A percentile compares a stretch with the other conserved stretches of the same genome.
Conservation (phyloP, 2,797 vertebrate species). For the Mergus octosetaceus region DNA sequence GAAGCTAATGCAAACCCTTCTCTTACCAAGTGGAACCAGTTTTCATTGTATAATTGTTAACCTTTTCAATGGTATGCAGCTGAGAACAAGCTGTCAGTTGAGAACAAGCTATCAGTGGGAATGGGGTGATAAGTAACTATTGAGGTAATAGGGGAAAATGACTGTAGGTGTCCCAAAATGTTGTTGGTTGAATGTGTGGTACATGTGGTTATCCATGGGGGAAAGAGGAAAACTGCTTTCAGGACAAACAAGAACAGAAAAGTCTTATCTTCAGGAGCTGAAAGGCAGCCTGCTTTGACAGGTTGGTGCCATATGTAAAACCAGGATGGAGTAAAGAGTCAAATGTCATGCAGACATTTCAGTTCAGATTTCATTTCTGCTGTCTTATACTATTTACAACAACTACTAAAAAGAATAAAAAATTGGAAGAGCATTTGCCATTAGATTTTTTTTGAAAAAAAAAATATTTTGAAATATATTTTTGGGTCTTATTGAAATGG, state of each 20-base stretch:
- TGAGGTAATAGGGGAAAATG: background rate
- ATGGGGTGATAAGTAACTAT: background rate
- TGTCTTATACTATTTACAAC: background rate
- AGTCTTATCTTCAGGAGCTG: background rate
- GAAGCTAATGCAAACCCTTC: background rate
- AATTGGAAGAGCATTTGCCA: background rate
- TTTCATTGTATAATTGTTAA: background rate
- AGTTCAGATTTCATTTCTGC: background rate
- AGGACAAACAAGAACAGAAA: background rate
- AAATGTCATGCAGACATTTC: background rate
- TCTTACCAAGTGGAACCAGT: background rate
- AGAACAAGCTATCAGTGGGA: background rate
- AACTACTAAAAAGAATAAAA: background rate
- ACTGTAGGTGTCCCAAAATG: background rate
- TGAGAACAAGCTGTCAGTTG: background rate
- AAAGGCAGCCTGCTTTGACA: background rate
- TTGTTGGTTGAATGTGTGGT: background rate
- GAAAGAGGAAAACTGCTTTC: background rate
- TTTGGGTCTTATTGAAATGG: background rate
- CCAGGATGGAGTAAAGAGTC: background rate
- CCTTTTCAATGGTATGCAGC: background rate
- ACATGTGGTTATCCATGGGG: background rate
- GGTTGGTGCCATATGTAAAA: background rate
- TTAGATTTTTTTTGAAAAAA: background rate
- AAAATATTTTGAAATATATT: no score